A percentile compares a stretch with the other conserved stretches of the same genome.
Conservation (phyloP, 92 coral and sea anemone species). For the Heteractis magnifica region DNA sequence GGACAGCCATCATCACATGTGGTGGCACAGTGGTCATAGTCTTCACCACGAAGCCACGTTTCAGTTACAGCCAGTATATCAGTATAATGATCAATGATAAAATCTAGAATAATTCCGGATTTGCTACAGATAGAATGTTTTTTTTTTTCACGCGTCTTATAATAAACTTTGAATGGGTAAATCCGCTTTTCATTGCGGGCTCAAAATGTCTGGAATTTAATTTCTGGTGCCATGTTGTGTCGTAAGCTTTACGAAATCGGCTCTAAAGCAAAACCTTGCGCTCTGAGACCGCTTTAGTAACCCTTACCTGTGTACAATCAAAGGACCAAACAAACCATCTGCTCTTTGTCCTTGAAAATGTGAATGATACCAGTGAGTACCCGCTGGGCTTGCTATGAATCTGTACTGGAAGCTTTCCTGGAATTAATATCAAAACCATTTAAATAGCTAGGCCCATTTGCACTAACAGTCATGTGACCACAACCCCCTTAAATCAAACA, state of each 20-base stretch:
- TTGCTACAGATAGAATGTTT: background rate
- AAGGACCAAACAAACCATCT: conserved; percentile 59
- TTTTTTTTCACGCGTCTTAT: background rate
- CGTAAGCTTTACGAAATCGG: no score
- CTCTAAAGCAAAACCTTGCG: no score
- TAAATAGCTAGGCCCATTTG: background rate
- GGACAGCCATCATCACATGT: background rate
- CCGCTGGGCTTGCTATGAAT: conserved; percentile 57
- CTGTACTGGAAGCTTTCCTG: conserved; percentile 48
- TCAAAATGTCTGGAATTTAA: no score
- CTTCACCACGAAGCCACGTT: background rate
- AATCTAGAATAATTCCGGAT: background rate
- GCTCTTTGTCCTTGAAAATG: conserved; percentile 41
- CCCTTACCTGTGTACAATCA: conserved; percentile 52
- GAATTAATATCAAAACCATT: background rate
- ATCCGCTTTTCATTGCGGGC: no score
- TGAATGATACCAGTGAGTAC: conserved; percentile 68
- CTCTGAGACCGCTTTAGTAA: background rate
- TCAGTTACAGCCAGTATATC: background rate
- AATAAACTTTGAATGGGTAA: no score
- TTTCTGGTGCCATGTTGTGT: no score
- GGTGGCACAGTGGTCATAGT: background rate
- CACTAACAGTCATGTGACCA: no score
- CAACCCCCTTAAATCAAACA: background rate
- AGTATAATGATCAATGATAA: background rate